These are phyloP conservation scores for Craterocephalus amniculus DNA, from an alignment of 2,797 vertebrate genomes.

Conservation along the genomic window DNA sequence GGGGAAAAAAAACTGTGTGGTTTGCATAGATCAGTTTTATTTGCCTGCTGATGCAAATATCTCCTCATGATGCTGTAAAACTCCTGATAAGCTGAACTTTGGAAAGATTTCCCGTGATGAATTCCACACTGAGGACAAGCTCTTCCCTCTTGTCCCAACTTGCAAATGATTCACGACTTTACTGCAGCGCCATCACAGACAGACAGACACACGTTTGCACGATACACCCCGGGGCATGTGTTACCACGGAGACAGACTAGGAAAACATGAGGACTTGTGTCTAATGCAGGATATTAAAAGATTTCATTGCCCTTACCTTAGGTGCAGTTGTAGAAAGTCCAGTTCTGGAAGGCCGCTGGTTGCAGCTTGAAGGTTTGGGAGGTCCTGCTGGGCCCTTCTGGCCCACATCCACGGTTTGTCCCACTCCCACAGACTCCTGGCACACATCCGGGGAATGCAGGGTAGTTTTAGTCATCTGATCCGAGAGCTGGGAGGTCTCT, in stretches of 20 bases:
- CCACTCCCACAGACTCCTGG: slow-evolving; percentile 15
- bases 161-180: slow-evolving; percentile 57
- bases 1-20: not conserved
- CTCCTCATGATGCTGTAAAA: not conserved
- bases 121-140: slow-evolving; percentile 22
- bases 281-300: not conserved
- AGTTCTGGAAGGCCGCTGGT: slow-evolving; percentile 58
- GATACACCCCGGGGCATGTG: slow-evolving; percentile 11
- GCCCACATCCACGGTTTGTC: slow-evolving; percentile 49
- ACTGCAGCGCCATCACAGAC: slow-evolving; percentile 21
- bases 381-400: slow-evolving; percentile 73
- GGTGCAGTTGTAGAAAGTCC: slow-evolving; percentile 47
- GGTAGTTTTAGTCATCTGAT: slow-evolving; percentile 21
- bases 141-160: slow-evolving; percentile 49
- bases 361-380: slow-evolving; percentile 68
- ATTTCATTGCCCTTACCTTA: slow-evolving; percentile 51
- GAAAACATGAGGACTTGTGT: slow-evolving; percentile 5
- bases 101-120: slow-evolving; percentile 24
- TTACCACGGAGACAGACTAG: slow-evolving; percentile 20
- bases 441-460: slow-evolving; percentile 55
- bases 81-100: slow-evolving; percentile 14
- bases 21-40: slow-evolving; percentile 43
- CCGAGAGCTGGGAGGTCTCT: slow-evolving; percentile 26
- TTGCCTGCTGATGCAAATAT: slow-evolving; percentile 56
- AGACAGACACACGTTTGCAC: slow-evolving; percentile 9